Base-by-base conservation (phyloP, 2,113 vertebrate genomes). In the Rhynchomys soricoides region DNA sequence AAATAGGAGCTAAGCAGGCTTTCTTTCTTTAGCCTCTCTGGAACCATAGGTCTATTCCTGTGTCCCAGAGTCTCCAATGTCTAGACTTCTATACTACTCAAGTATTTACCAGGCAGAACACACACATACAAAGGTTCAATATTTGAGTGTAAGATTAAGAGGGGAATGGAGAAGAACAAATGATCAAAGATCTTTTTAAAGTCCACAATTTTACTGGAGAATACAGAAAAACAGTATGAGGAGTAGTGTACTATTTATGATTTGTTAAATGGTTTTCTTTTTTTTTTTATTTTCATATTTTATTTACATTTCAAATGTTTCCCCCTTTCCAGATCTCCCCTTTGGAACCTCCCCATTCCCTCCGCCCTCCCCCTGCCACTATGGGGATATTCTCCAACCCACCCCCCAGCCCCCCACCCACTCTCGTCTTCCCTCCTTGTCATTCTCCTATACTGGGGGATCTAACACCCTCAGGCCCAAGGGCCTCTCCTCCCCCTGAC, bases 81-180 rank as follows among this genome's bases (percentile, higher is more conserved):
- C 16, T 24, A 86, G 24, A 48, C 6, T 87, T 92, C 66, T 52
- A 74, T n/a, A 68, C 12, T 86, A 91, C 59, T 70, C 74, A 97
- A 87, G 79, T 91, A 95, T 92, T 95, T 96, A 78, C 31, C 81
- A 21, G 92, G 34, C 85, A 92, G 45, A 91, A 31, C 45, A 91
- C 9, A 94, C 50, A 68, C 52, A 85, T 37, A 96, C 66, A 85
- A 83, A 86, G 48, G 19, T 57, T 89, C 8, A 86, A 87, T 5
- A 34, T 8, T 22, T 82, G 17, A 34, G 6, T 43, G 12, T 57
- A 87, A 52, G 15, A 37, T 29, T 48, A 90, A 90, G 3, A 93
- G 37, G 6, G 7, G 45, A 91, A 95, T 3, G 19, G 9, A 16
- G 40, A 37, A 31, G 12, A 88, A 75, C 7, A 70, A 95, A 70